Percentiles rank a stretch among this genome's conserved stretches.
Evolutionary conservation across 2,113 vertebrate genomes (phyloP).

Genomic region (Apaloderma vittatum): DNA sequence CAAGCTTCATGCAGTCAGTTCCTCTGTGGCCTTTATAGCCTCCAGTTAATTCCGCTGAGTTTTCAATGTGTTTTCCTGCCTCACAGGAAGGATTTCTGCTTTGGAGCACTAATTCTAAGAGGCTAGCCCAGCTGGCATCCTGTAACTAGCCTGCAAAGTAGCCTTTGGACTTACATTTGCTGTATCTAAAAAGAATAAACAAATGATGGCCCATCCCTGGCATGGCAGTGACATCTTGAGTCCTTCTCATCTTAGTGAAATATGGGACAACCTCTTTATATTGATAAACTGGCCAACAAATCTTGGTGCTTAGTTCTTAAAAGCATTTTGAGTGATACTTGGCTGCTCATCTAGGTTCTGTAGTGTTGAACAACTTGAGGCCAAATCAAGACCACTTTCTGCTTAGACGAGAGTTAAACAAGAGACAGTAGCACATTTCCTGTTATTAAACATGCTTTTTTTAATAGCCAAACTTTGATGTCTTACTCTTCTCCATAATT

Average conservation of each 20-base stretch:
- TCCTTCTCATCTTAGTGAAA: neutral
- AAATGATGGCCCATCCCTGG: neutral
- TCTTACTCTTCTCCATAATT: accelerated
- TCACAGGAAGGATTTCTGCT: neutral
- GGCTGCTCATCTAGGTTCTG: neutral
- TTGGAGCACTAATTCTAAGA: neutral
- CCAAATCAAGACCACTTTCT: neutral
- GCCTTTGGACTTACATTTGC: too few species aligned
- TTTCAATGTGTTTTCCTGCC: neutral
- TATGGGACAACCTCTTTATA: neutral
- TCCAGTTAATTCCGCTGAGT: neutral
- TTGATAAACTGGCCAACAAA: neutral
- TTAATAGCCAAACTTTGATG: neutral
- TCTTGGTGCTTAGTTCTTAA: neutral
- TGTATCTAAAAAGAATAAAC: too few species aligned
- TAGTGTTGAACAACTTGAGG: neutral
- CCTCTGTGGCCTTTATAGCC: neutral
- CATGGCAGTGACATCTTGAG: neutral
- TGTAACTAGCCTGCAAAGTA: neutral
- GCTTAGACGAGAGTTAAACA: neutral
- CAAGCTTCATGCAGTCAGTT: neutral
- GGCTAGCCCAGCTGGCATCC: neutral
- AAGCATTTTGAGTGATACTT: neutral
- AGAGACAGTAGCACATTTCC: neutral
- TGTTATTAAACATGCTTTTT: neutral